Percentiles rank a stretch among this genome's conserved stretches.
These are phyloP conservation scores for Ophiodon elongatus DNA, from an alignment of 2,113 vertebrate species.

Conservation along the genomic window DNA sequence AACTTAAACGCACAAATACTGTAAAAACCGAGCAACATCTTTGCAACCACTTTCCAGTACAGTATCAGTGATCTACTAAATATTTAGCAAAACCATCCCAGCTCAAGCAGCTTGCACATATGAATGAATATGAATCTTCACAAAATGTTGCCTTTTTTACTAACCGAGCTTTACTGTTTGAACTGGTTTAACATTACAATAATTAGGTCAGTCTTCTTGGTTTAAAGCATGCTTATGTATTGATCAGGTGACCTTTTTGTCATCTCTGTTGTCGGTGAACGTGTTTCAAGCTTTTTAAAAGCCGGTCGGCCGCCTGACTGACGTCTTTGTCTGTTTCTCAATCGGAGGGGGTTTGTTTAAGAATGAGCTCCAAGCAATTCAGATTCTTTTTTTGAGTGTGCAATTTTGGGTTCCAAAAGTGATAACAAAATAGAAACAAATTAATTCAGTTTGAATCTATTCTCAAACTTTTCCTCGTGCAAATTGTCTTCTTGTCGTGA, in stretches of 20 bases:
- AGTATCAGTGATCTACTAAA: background rate
- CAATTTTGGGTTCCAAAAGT: background rate
- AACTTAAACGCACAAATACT: background rate
- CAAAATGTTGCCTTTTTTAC: background rate
- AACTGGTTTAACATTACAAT: background rate
- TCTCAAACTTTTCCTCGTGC: background rate
- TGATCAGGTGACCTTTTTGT: background rate
- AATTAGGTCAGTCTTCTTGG: background rate
- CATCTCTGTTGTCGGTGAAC: background rate
- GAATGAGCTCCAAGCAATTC: background rate
- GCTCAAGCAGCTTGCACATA: background rate
- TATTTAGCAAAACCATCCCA: background rate
- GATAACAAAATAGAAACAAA: slow-evolving; percentile 31
- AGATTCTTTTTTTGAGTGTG: background rate
- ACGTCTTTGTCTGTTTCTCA: slow-evolving; percentile 18
- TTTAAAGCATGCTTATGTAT: background rate
- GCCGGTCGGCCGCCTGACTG: background rate
- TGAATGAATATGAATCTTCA: no score
- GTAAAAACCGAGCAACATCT: background rate
- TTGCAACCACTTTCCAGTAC: background rate
- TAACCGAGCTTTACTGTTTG: background rate
- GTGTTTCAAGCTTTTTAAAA: background rate
- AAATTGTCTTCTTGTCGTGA: background rate
- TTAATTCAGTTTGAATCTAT: background rate
- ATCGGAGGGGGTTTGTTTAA: background rate